These are phyloP conservation scores for Incurvaria masculella DNA, from an alignment of 2,888 invertebrate species.

Conservation along the genomic window DNA sequence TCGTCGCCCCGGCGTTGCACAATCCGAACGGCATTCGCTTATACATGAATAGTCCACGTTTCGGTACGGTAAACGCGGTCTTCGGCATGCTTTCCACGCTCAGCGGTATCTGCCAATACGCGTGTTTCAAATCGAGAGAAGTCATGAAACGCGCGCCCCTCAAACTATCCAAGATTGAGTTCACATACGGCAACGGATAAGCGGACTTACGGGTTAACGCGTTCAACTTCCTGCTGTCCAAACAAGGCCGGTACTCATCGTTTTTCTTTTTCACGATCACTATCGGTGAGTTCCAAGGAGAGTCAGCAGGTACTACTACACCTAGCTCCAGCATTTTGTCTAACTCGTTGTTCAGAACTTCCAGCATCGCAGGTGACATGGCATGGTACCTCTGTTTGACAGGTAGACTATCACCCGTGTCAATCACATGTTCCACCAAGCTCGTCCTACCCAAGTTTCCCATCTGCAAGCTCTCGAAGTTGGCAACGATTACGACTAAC, in stretches of 20 bases:
- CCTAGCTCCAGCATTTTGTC: constrained; percentile 17
- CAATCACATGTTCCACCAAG: constrained; percentile 8
- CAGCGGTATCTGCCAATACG: constrained; percentile 5
- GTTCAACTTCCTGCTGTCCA: constrained; percentile 13
- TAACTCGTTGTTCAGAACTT: constrained; percentile 13
- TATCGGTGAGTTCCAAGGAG: constrained; percentile 19
- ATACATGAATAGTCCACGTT: constrained; percentile 7
- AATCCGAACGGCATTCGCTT: constrained; percentile 1
- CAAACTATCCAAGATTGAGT: background rate
- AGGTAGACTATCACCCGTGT: background rate
- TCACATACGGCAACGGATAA: constrained; percentile 11
- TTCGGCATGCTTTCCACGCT: constrained; percentile 1
- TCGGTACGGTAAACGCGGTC: constrained; percentile 7
- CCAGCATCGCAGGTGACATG: constrained; percentile 11
- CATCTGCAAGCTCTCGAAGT: background rate
- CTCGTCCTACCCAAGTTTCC: constrained; percentile 8
- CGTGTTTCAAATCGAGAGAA: constrained; percentile 9
- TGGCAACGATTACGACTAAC: background rate
- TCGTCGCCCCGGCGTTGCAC: constrained; percentile 10
- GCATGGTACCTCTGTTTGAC: constrained; percentile 13
- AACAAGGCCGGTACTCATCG: constrained; percentile 14
- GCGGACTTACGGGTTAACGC: constrained; percentile 5
- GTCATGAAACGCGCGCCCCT: constrained; percentile 7
- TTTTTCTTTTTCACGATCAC: constrained; percentile 17
- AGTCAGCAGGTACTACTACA: constrained; percentile 17